A percentile compares a stretch with the other conserved stretches of the same genome.
phyloP scores from a whole-genome alignment of 2,888 invertebrate genomes.

The Neria commutata region DNA sequence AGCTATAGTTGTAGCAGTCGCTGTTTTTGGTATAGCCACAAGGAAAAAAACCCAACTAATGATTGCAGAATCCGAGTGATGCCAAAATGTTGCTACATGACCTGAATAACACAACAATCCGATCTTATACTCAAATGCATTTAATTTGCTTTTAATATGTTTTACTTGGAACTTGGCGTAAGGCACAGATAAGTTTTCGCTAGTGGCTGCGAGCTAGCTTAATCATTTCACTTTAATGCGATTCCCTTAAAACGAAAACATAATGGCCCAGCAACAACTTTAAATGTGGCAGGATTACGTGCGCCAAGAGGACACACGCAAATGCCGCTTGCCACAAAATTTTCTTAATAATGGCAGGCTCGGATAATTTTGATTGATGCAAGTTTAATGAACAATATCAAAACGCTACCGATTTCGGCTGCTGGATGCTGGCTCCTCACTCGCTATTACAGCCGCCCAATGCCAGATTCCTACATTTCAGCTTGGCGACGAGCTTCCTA shows the following conservation, averaged over 20 bases:
- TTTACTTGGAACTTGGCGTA: slow-evolving; percentile 32
- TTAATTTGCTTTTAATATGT: slow-evolving; percentile 46
- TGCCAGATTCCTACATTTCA: no score
- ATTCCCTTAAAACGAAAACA: neutral
- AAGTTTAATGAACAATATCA: slow-evolving; percentile 27
- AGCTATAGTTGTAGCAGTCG: neutral
- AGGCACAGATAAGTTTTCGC: neutral
- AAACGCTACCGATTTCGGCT: slow-evolving; percentile 19
- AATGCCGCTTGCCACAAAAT: neutral
- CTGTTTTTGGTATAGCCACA: neutral
- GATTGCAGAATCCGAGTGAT: neutral
- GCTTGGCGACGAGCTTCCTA: neutral
- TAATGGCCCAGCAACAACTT: slow-evolving; percentile 10
- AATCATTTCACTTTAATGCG: slow-evolving; percentile 4
- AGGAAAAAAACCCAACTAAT: neutral
- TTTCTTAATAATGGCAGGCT: neutral
- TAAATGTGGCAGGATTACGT: neutral
- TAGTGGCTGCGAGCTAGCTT: slow-evolving; percentile 27
- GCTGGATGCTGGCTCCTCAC: no score
- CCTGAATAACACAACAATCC: no score
- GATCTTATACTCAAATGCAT: no score
- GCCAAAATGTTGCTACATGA: no score
- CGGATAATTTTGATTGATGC: slow-evolving; percentile 49
- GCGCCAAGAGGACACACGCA: no score
- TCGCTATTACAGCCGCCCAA: no score